Evolutionary conservation across 2,797 vertebrate species (phyloP), one percentile per base, ranked within the genome.

Genomic region (Sebastes aleutianus): DNA sequence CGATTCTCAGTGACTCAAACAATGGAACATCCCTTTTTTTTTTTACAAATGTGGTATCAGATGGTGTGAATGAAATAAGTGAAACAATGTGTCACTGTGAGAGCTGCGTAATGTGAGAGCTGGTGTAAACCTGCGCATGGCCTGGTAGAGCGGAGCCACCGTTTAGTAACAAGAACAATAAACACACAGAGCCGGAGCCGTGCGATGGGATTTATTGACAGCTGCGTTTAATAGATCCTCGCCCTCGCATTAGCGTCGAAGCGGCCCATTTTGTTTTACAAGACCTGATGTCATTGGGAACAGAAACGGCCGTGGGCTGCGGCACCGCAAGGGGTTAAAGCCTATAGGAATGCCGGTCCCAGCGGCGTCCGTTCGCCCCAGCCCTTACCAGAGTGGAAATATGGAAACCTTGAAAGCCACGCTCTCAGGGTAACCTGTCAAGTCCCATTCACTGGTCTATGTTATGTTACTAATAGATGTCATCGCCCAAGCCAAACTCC

Each of bases 401-500:
- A 92, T 94, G 91, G 92, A 95, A 94, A 95, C 93, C 94, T 94
- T 95, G 94, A 95, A 94, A 94, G 90, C 92, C 85, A 62, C 76
- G 90, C 92, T 94, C 93, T 93, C 87, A 93, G 93, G 92, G 92
- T 90, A 94, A 89, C 91, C 94, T 95, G 95, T 96, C 95, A 95
- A 89, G 92, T 93, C 87, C 91, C 93, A 95, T 95, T 94, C 91
- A 79, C 92, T 93, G 91, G 75, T 93, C 92, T 92, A 89, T 93
- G 92, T 94, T 95, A 92, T 91, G 91, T 90, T 95, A 86, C 94
- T 94, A 95, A 95, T 95, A 94, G 91, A 93, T 95, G 94, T 96
- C 95, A 94, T 92, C 93, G 73, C 92, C 91, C 85, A 78, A 85
- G 94, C 94, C 95, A 95, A 94, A 85, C 95, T 95, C 93, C 89